Percentiles rank a stretch among this genome's conserved stretches.
These are phyloP conservation scores for Linyphia triangularis DNA, from an alignment of 2,888 invertebrate genomes.

Conservation along the genomic window DNA sequence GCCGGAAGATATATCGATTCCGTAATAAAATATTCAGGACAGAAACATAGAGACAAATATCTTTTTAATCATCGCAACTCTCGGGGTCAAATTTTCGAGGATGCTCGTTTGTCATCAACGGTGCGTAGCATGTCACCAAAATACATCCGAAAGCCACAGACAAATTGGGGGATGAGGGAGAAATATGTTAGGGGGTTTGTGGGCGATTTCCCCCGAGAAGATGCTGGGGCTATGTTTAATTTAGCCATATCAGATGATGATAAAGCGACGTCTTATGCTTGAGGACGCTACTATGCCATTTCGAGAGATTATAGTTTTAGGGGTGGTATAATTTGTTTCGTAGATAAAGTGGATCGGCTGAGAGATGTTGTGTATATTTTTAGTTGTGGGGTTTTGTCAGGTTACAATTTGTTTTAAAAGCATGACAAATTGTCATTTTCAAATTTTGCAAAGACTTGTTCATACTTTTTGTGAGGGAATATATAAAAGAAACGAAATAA, in stretches of 20 bases:
- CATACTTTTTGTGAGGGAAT: too few relatives aligned
- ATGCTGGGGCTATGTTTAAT: constrained; percentile 18
- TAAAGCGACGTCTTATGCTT: constrained; percentile 15
- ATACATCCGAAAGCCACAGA: constrained; percentile 42
- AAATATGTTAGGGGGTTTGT: neutral
- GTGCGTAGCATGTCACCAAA: constrained; percentile 49
- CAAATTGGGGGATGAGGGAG: constrained; percentile 29
- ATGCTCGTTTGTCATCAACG: constrained; percentile 66
- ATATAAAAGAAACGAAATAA: too few relatives aligned
- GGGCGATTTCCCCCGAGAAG: constrained; percentile 22
- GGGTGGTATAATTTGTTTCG: neutral
- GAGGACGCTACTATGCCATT: neutral
- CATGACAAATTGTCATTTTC: neutral
- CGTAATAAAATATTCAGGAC: constrained; percentile 58
- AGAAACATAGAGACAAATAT: constrained; percentile 43
- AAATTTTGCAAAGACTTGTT: too few relatives aligned
- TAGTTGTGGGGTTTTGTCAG: neutral
- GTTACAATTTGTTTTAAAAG: neutral
- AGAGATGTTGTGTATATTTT: neutral
- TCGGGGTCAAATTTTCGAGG: constrained; percentile 53
- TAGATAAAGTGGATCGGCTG: too few relatives aligned
- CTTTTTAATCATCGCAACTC: constrained; percentile 62
- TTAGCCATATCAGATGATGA: constrained; percentile 42
- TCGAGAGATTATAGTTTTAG: constrained; percentile 6
- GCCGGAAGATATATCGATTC: constrained; percentile 30